These are phyloP conservation scores for Motacilla alba DNA, from an alignment of 2,113 vertebrate species.

Conservation along the genomic window DNA sequence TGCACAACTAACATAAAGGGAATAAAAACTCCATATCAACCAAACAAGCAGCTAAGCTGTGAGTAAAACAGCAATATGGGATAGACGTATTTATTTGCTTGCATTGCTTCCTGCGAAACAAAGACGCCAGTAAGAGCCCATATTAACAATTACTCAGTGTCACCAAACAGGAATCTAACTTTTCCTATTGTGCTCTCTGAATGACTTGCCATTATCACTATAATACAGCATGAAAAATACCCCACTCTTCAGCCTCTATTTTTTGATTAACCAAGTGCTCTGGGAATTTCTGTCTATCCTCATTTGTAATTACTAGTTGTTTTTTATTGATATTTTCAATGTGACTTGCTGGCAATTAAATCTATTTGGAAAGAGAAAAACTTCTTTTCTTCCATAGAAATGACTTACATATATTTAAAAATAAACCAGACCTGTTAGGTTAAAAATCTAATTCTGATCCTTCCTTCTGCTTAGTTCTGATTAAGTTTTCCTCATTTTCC, in stretches of 20 bases:
- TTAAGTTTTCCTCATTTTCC: background rate
- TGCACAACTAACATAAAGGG: background rate
- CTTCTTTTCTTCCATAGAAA: background rate
- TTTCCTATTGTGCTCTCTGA: background rate
- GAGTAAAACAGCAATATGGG: background rate
- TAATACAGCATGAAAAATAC: background rate
- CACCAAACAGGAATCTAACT: background rate
- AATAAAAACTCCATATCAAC: background rate
- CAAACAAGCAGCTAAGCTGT: background rate
- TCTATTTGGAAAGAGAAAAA: background rate
- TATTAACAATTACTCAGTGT: background rate
- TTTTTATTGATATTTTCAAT: background rate
- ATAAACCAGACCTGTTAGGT: background rate
- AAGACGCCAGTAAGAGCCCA: background rate
- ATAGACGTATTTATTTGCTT: background rate
- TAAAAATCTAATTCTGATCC: background rate
- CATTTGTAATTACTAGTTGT: conserved; percentile 24
- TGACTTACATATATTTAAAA: background rate
- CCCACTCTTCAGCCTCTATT: background rate
- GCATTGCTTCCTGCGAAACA: background rate
- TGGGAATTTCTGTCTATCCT: conserved; percentile 27
- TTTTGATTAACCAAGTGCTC: conserved; percentile 21
- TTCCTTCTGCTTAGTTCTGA: background rate
- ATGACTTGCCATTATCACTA: background rate
- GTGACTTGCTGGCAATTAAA: background rate